Evolutionary conservation across 1,140 invertebrate species (phyloP), one percentile per base, ranked within the genome.

Genomic region (Psix sp.): DNA sequence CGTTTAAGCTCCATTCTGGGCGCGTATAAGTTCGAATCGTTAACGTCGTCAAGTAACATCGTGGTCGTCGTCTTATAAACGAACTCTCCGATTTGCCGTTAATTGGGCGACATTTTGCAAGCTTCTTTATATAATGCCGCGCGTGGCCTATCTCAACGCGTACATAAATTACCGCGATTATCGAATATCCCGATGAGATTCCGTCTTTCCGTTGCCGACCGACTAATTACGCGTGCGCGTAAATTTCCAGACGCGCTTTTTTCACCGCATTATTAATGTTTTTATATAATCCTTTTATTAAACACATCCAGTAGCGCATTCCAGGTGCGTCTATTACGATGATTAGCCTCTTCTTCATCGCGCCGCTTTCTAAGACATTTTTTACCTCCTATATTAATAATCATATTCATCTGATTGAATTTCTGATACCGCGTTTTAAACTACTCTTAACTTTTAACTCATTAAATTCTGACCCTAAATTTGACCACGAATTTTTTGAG

Each of bases 71-170:
- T 66, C 45, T 51, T 52, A 66, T 60, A 62, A 54, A 42, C 56
- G 43, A 67, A 56, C 78, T 80, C 83, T 84, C 82, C 81, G 82
- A 84, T 84, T 84, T 81, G 77, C 83, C 76, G 82, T 85, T 85
- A 84, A 85, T 85, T 84, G 84, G 84, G 77, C 80, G 81, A 84
- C 81, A 83, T 84, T 84, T 84, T 80, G 80, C 81, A 76, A 78
- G 76, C 73, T 70, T 77, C 76, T 80, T 82, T 83, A 78, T 82
- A 77, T 79, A 83, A 78, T 66, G 70, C 66, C 81, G 78, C 79
- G 75, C 77, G 75, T 79, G 79, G 78, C 80, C 80, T 83, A 84
- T 84, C 80, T 82, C 80, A 78, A 78, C 76, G 77, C 67, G 76
- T 72, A 75, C 79, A 84, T 85, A 85, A 84, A 84, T 85, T 84